Evolutionary conservation across 2,113 vertebrate species (phyloP).

Genomic region (Montifringilla adamsi): DNA sequence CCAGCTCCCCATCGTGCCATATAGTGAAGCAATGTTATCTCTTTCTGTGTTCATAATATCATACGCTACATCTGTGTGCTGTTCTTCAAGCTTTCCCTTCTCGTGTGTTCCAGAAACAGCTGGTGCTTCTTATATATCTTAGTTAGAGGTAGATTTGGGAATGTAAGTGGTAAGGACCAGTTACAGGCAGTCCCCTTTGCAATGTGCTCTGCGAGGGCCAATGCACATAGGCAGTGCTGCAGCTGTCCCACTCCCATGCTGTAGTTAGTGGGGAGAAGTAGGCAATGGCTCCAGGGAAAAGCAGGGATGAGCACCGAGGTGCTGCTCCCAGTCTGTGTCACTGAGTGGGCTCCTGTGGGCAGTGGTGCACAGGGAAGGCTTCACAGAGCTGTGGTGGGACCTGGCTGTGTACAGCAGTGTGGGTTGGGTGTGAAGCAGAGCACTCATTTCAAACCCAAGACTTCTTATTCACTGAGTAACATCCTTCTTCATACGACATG

Average conservation of each 20-base stretch:
- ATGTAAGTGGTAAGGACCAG: background rate
- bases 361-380: fast-evolving
- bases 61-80: background rate
- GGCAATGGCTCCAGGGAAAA: fast-evolving
- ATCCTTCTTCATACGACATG: background rate
- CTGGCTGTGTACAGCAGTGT: fast-evolving
- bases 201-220: fast-evolving
- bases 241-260: too few relatives aligned
- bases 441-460: background rate
- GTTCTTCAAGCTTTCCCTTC: background rate
- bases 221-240: background rate
- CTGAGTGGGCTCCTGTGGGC: background rate
- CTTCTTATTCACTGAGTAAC: background rate
- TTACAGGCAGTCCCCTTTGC: background rate
- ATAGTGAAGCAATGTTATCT: background rate
- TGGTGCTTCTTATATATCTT: background rate
- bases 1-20: background rate
- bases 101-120: background rate
- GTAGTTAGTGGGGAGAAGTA: fast-evolving
- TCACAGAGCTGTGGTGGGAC: background rate
- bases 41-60: background rate
- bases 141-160: background rate
- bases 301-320: fast-evolving
- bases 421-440: background rate
- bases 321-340: fast-evolving